Base-by-base conservation (phyloP, 2,797 vertebrate genomes). In the Poecilia picta region DNA sequence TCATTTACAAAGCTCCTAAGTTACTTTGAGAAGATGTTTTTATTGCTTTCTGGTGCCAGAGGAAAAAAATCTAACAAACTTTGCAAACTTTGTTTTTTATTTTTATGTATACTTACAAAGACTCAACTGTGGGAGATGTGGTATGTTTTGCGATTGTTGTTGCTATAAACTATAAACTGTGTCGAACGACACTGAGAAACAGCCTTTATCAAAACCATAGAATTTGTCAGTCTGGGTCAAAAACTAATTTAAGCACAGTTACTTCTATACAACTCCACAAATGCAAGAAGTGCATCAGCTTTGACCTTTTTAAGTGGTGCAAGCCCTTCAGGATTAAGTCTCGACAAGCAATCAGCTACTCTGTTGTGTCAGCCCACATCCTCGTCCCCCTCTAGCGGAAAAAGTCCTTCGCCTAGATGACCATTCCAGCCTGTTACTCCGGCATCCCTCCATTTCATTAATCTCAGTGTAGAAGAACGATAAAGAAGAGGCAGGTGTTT, bases 281-380 rank as follows among this genome's bases (percentile, higher is more conserved):
- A 16, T 51, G 80, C 81, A 72, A 79, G 70, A 46, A 70, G 59
- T 62, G 66, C 74, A 77, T 78, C 33, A 72, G 74, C 75, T 79
- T 28, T 74, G 78, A 89, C 85, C 83, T 89, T 85, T 36, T 81
- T 85, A 88, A 90, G 87, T 90, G 85, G 86, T 82, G 76, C 45
- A 33, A 78, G 83, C 85, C 83, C 82, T 90, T 84, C 2, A 31
- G 82, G 90, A 89, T 90, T 87, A 74, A 81, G 79, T 79, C 76
- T 72, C 49, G 80, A 89, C 89, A 90, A 84, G 81, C 82, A 93
- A 85, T 91, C 82, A 78, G 88, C 39, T 82, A 81, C 82, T 89
- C 64, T 77, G 88, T 90, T 87, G 87, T 51, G 59, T 76, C 78
- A 80, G 80, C 64, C 57, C 73, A 74, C 80, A 80, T 75, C 72